These are phyloP conservation scores for Anastatus disparis DNA, from an alignment of 1,140 invertebrate genomes.

Conservation along the genomic window DNA sequence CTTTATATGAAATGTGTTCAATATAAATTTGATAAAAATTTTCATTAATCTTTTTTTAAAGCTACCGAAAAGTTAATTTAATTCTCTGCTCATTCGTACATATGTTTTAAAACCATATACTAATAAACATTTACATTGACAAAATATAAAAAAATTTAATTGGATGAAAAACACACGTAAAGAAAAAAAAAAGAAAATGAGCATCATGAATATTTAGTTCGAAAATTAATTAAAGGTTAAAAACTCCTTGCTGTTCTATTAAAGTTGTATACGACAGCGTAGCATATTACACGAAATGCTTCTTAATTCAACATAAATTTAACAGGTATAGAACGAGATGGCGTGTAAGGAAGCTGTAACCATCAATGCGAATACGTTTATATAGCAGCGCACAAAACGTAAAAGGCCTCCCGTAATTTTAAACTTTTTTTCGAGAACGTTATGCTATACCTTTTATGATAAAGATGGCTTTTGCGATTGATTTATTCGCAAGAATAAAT, in stretches of 20 bases:
- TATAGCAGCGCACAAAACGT: background rate
- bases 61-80: no score
- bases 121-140: no score
- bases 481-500: no score
- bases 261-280: background rate
- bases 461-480: no score
- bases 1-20: no score
- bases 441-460: background rate
- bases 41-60: no score
- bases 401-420: background rate
- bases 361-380: conserved; percentile 34
- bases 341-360: conserved; percentile 50
- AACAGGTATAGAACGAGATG: conserved; percentile 38
- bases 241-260: conserved; percentile 7
- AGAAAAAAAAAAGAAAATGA: background rate
- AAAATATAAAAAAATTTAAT: conserved; percentile 14
- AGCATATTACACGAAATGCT: conserved; percentile 24
- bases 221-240: conserved; percentile 13
- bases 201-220: background rate
- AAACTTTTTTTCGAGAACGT: no score
- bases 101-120: no score
- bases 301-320: conserved; percentile 27
- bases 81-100: no score
- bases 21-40: no score
- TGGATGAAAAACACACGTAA: background rate